These are phyloP conservation scores for Aspidoscelis tigris DNA, from an alignment of 2,113 vertebrate genomes.

Conservation along the genomic window DNA sequence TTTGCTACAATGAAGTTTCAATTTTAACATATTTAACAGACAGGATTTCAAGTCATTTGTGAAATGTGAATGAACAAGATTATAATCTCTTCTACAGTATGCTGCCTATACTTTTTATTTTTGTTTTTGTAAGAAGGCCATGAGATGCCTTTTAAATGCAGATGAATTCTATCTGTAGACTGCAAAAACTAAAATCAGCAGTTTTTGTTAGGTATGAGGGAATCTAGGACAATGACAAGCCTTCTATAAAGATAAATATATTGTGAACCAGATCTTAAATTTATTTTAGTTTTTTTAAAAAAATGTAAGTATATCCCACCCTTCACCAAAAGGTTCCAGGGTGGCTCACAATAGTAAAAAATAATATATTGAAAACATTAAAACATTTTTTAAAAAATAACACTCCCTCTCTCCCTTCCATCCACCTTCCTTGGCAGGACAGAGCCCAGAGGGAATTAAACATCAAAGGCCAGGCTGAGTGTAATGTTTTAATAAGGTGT, in stretches of 20 bases:
- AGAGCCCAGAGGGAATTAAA: no score
- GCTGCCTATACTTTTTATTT: constrained; percentile 26
- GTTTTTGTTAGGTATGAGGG: constrained; percentile 34
- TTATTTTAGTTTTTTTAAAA: constrained; percentile 44
- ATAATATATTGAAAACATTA: no score
- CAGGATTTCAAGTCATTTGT: constrained; percentile 70
- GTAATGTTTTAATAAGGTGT: no score
- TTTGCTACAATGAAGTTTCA: constrained; percentile 68
- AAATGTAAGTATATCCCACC: not conserved
- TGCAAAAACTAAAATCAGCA: constrained; percentile 71
- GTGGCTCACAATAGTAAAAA: no score
- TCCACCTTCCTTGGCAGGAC: no score
- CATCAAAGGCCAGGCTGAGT: no score
- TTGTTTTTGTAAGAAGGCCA: constrained; percentile 61
- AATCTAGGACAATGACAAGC: constrained; percentile 41
- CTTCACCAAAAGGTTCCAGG: no score
- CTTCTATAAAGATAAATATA: constrained; percentile 55
- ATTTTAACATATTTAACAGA: constrained; percentile 73
- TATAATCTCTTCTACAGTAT: constrained; percentile 35
- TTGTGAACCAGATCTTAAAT: constrained; percentile 41
- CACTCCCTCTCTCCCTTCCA: no score
- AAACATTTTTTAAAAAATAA: no score
- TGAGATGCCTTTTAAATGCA: constrained; percentile 45
- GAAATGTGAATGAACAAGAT: constrained; percentile 43
- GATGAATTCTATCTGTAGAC: constrained; percentile 56